Evolutionary conservation across 2,888 invertebrate species (phyloP).

Genomic region (Thereva unica): DNA sequence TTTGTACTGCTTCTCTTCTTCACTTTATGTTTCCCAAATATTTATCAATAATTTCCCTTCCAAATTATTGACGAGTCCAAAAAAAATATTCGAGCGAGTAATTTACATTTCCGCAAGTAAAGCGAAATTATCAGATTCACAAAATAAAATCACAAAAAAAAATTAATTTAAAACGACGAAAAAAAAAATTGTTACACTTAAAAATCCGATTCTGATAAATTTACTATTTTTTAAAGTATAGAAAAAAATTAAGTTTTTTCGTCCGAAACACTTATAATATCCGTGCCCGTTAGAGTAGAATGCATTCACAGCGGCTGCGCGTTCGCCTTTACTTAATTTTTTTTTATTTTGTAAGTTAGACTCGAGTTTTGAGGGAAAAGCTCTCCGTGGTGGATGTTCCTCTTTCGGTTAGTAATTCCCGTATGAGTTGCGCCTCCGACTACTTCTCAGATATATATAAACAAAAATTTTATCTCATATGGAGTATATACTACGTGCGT

Average conservation of each 20-base stretch:
- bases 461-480: constrained; percentile 34
- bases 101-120: constrained; percentile 53
- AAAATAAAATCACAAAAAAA: neutral
- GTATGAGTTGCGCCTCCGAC: constrained; percentile 37
- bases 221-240: neutral
- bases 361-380: constrained; percentile 26
- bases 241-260: constrained; percentile 25
- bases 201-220: constrained; percentile 1
- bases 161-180: constrained; percentile 5
- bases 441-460: constrained; percentile 35
- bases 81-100: constrained; percentile 49
- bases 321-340: constrained; percentile 22
- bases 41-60: constrained; percentile 19
- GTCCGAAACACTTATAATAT: constrained; percentile 27
- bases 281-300: constrained; percentile 23
- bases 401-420: constrained; percentile 37
- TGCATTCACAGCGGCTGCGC: constrained; percentile 38
- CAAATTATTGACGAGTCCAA: constrained; percentile 28
- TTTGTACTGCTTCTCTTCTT: neutral
- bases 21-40: constrained; percentile 15
- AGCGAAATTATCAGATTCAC: constrained; percentile 1
- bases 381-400: constrained; percentile 37
- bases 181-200: neutral
- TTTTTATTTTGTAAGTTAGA: constrained; percentile 6
- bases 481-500: neutral